Conservation (phyloP, 2,113 vertebrate genomes). For the Antechinus stuartii region DNA sequence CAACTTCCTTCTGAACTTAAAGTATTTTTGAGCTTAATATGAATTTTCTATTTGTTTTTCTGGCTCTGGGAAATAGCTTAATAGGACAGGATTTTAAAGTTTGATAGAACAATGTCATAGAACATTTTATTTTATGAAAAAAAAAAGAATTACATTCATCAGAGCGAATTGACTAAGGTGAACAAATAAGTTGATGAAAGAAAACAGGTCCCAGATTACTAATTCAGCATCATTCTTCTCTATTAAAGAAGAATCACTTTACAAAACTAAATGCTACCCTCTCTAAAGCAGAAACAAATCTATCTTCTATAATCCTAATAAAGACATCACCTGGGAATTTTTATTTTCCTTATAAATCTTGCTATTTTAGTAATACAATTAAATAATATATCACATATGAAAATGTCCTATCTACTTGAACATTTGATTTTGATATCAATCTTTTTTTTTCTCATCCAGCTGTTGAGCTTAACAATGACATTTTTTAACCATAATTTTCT, state of each 20-base stretch:
- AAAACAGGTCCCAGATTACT: neutral
- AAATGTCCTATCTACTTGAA: neutral
- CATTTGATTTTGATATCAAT: neutral
- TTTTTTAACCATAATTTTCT: neutral
- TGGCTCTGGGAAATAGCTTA: constrained; percentile 11
- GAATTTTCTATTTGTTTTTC: constrained; percentile 1
- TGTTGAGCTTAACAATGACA: neutral
- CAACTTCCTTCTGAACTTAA: neutral
- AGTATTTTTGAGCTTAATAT: constrained; percentile 23
- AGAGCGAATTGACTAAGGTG: neutral
- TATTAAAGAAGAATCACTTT: neutral
- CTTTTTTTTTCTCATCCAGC: neutral
- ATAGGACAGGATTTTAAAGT: constrained; percentile 21
- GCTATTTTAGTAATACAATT: neutral
- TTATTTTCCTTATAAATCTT: neutral
- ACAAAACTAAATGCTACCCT: neutral
- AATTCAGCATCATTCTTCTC: neutral
- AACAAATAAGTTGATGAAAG: neutral
- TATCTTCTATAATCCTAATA: neutral
- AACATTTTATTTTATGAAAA: constrained; percentile 34
- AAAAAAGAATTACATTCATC: constrained; percentile 18
- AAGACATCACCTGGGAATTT: neutral
- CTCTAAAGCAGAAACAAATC: neutral
- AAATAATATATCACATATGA: neutral
- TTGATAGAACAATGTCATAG: constrained; percentile 39